phyloP scores from a whole-genome alignment of 2,888 invertebrate species.

The Autographa gamma region DNA sequence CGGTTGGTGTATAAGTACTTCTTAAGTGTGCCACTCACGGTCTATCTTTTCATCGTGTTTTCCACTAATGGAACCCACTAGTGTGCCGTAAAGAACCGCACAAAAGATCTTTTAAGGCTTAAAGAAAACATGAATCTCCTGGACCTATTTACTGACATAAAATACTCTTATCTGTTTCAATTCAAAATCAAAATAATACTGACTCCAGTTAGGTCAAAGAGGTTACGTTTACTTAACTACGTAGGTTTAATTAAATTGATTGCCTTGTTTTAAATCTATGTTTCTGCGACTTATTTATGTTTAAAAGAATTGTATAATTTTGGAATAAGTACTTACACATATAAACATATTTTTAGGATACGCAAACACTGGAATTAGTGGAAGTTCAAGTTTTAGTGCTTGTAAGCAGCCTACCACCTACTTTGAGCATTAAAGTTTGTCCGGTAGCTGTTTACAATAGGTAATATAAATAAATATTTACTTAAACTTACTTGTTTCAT shows the following conservation, averaged over 20 bases:
- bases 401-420: no score
- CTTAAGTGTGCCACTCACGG: conserved; percentile 25
- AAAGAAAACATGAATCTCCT: conserved; percentile 56
- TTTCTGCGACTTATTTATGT: not conserved
- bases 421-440: no score
- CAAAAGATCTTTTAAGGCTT: conserved; percentile 56
- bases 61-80: conserved; percentile 66
- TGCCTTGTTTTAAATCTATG: not conserved
- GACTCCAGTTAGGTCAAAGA: not conserved
- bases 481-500: no score
- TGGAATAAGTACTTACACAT: not conserved
- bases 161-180: not conserved
- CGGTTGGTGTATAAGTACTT: conserved; percentile 13
- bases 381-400: no score
- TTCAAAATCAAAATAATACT: conserved; percentile 4
- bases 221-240: not conserved
- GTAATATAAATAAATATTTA: no score
- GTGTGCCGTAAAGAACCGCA: conserved; percentile 59
- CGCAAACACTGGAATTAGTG: not conserved
- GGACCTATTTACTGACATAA: conserved; percentile 33
- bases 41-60: conserved; percentile 59
- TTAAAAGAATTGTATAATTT: not conserved
- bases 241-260: not conserved
- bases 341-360: not conserved
- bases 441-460: no score